Base-by-base conservation (phyloP, 2,888 invertebrate genomes). In the Xiphydria camelus region DNA sequence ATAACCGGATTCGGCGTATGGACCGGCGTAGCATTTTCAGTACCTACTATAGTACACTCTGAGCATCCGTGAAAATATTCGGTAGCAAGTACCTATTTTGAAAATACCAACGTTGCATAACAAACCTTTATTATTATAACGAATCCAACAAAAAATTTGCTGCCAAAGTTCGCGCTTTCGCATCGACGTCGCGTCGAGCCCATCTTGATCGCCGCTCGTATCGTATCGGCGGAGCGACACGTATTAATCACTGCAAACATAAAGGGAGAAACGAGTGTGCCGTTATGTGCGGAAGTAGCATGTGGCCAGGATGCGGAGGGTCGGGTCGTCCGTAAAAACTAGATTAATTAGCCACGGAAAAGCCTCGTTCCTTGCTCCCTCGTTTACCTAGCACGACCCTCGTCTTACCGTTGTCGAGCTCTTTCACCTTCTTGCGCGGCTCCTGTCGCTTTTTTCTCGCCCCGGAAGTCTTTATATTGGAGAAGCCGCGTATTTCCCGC, bases 341-440 rank as follows among this genome's bases (percentile, higher is more conserved):
- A 54, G 59, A 59, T 61, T 61, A 61, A 61, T 61, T 61, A 61
- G 57, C 50, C 39, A n/a, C n/a, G 41, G 45, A 48, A 47, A 51
- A 53, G 51, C 40, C 47, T 21, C 26, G 34, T 34, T 45, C 47
- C 51, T 43, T 38, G 31, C 45, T 52, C 33, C 46, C 41, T 47
- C 51, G 47, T 45, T 59, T 47, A 51, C 47, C 43, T 38, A 52
- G 49, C 49, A 46, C 33, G 45, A 54, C 43, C 46, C 53, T 53
- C 49, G 37, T 51, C 50, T 51, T 39, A 35, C 40, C 41, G 4
- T 38, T 25, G 47, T 52, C 46, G 48, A 40, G 32, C 40, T 48
- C 48, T 44, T 52, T 45, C 33, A 33, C 50, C 48, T 41, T 47
- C 46, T 45, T 47, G 46, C 49, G 51, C 47, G 32, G 45, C 40